A percentile compares a stretch with the other conserved stretches of the same genome.
Evolutionary conservation across 2,888 invertebrate species (phyloP).

Genomic region (Andricus quercusramuli): DNA sequence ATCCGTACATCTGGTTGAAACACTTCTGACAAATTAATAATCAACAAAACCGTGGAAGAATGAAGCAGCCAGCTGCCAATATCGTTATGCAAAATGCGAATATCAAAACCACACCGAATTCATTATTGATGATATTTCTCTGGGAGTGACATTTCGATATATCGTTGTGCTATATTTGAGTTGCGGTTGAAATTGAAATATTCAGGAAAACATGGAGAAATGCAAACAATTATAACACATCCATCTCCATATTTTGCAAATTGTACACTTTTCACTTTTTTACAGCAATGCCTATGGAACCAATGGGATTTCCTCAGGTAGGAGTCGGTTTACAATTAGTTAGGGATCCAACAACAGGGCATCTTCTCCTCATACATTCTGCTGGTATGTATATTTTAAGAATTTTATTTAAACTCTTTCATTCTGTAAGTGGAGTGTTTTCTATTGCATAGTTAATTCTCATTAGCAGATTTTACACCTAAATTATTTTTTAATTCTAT

Average conservation of each 20-base stretch:
- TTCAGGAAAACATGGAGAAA: background rate
- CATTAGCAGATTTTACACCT: too few species aligned
- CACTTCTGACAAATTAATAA: background rate
- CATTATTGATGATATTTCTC: constrained; percentile 34
- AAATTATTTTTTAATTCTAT: too few species aligned
- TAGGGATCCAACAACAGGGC: constrained; percentile 91
- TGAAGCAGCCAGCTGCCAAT: background rate
- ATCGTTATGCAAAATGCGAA: background rate
- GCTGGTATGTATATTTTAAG: constrained; percentile 79
- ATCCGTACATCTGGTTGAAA: background rate
- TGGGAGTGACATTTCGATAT: constrained; percentile 67
- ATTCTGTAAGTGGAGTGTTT: too few species aligned
- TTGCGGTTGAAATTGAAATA: background rate
- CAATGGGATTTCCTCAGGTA: constrained; percentile 84
- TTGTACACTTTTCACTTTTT: constrained; percentile 50
- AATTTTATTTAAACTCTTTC: background rate
- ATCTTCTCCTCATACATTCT: constrained; percentile 88
- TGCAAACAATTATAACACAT: background rate
- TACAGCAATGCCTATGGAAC: constrained; percentile 84
- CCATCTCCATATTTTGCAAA: background rate
- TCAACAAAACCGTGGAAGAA: background rate
- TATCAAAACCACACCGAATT: background rate
- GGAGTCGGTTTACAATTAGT: constrained; percentile 81
- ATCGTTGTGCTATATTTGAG: background rate
- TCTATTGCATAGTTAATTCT: too few species aligned